Conservation (phyloP, 2,888 invertebrate genomes). For the Neoitamus cyanurus region DNA sequence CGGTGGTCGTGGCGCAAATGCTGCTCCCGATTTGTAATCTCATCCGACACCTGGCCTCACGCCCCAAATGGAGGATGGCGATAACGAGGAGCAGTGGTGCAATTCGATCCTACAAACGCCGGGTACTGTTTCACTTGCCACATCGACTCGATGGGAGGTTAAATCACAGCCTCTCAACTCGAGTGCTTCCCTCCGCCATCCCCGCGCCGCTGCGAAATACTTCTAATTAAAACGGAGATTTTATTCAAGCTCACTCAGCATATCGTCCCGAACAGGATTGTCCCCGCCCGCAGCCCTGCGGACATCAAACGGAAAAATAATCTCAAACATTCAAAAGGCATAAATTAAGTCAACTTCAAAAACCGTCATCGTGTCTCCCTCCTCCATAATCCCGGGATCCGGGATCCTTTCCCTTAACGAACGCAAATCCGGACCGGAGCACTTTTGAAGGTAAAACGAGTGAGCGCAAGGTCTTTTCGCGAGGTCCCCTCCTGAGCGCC, state of each 20-base stretch:
- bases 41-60: not conserved
- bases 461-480: not conserved
- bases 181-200: not conserved
- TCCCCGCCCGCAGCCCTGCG: not conserved
- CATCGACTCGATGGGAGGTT: not conserved
- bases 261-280: not conserved
- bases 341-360: not conserved
- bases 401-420: slow-evolving; percentile 4
- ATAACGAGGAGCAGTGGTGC: not conserved
- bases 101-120: not conserved
- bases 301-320: not conserved
- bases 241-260: not conserved
- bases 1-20: not conserved
- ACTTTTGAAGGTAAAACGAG: not conserved
- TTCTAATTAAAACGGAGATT: not conserved
- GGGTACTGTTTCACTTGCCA: not conserved
- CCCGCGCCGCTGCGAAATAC: not conserved
- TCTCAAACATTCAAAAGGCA: slow-evolving; percentile 1
- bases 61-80: not conserved
- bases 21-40: not conserved
- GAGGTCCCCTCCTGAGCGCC: not conserved
- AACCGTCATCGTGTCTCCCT: not conserved
- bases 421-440: not conserved
- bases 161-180: not conserved
- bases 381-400: not conserved